Evolutionary conservation across 92 coral and sea anemone species (phyloP), one percentile per base, ranked within the genome.

Genomic region (Metridium senile): DNA sequence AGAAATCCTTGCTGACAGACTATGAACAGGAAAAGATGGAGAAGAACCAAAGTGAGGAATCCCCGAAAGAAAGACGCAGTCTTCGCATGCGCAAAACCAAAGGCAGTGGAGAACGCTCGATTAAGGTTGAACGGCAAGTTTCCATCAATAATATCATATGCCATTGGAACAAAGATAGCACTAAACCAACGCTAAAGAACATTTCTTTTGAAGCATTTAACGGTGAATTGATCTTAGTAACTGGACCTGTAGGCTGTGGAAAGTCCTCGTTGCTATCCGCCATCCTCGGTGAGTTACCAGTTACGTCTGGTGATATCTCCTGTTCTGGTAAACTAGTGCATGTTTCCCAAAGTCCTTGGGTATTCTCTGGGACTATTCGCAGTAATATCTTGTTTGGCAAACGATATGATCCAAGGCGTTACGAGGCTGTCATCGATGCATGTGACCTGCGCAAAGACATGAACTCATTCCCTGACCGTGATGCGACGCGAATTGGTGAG

Each of bases 221-320:
- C n/a, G 81, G 89, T 13, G 95, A 90, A 80, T 86, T 90, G 59
- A 73, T 90, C 9, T 82, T 90, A 19, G 91, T 90, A 0, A 87
- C 88, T 19, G 95, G 95, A 20, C 89, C 89, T 4, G 91, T 86
- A 1, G 95, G 95, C 1, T 86, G 89, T 34, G 95, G 95, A 28
- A 90, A 90, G 77, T 81, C 86, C 1, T 77, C 90, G 1, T 33
- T 86, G 49, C 71, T 86, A 13, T 78, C 70, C 0, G 70, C 86
- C 31, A 86, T 86, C 4, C 80, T 86, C 26, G 90, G 90, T 39
- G 90, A 86, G 32, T 47, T 86, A 13, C 79, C 69, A 26, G 54
- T 75, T n/a, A 62, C 68, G 13, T 72, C 73, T 26, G 90, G 90
- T 9, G 69, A 27, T 9, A 51, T 86, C 16, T 45, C 62, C 0